Evolutionary conservation across 2,797 vertebrate genomes (phyloP).

Genomic region (Buceros bicornis): DNA sequence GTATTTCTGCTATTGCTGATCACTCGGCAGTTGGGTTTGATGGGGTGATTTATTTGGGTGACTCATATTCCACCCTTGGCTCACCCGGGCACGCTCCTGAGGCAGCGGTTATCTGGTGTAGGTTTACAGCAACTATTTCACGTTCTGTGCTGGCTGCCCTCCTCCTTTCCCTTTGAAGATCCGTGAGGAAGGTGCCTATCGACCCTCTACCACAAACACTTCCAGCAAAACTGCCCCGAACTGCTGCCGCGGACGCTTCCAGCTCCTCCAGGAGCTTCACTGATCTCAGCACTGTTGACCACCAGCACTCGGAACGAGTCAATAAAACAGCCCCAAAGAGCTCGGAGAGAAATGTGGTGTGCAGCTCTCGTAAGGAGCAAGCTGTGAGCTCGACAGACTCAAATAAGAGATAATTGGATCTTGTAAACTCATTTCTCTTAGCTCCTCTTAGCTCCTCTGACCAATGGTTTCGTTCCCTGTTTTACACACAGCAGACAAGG

Average conservation of each 20-base stretch:
- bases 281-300: neutral
- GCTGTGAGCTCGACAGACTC: neutral
- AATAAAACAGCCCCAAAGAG: accelerated
- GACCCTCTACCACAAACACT: accelerated
- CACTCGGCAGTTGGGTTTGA: neutral
- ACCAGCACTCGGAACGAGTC: neutral
- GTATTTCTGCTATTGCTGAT: neutral
- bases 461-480: neutral
- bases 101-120: neutral
- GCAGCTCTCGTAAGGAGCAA: neutral
- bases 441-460: neutral
- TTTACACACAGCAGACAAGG: neutral
- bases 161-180: neutral
- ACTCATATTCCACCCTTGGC: neutral
- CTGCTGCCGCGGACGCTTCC: accelerated
- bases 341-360: neutral
- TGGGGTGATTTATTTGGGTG: neutral
- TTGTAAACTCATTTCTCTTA: neutral
- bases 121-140: neutral
- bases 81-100: neutral
- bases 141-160: neutral
- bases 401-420: neutral
- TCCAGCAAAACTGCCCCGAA: neutral
- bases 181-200: neutral
- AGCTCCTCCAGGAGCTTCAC: neutral